Conservation (phyloP, 2,888 invertebrate genomes). For the Pardosa pseudoannulata region DNA sequence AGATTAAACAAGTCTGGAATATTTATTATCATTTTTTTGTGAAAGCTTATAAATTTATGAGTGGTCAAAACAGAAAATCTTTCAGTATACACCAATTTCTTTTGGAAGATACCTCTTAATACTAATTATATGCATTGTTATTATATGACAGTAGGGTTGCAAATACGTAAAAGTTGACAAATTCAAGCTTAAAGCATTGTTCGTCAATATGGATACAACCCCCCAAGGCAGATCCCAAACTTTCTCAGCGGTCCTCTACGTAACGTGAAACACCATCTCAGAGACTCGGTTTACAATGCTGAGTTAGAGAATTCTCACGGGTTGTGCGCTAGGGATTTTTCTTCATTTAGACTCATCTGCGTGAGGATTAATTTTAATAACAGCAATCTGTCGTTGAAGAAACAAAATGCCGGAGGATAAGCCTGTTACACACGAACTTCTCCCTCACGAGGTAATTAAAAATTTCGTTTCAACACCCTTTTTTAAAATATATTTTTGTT, state of each 20-base stretch:
- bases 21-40: too few relatives aligned
- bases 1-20: too few relatives aligned
- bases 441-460: constrained; percentile 6
- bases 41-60: too few relatives aligned
- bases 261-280: not conserved
- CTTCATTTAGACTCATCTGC: not conserved
- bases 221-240: not conserved
- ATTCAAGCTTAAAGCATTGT: too few relatives aligned
- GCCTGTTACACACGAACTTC: not conserved
- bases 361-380: not conserved
- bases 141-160: too few relatives aligned
- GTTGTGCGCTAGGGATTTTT: not conserved
- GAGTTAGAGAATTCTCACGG: not conserved
- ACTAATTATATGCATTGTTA: too few relatives aligned
- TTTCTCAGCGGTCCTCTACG: not conserved
- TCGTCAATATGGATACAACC: not conserved
- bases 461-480: not conserved
- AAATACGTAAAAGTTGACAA: too few relatives aligned
- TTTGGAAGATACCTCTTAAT: too few relatives aligned
- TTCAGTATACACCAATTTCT: too few relatives aligned
- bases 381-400: not conserved
- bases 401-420: constrained; percentile 5
- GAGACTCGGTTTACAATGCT: not conserved
- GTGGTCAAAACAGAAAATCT: too few relatives aligned
- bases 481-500: not conserved